A percentile compares a stretch with the other conserved stretches of the same genome.
Conservation (phyloP, 2,888 invertebrate species). For the Prosopocoilus inquinatus region DNA sequence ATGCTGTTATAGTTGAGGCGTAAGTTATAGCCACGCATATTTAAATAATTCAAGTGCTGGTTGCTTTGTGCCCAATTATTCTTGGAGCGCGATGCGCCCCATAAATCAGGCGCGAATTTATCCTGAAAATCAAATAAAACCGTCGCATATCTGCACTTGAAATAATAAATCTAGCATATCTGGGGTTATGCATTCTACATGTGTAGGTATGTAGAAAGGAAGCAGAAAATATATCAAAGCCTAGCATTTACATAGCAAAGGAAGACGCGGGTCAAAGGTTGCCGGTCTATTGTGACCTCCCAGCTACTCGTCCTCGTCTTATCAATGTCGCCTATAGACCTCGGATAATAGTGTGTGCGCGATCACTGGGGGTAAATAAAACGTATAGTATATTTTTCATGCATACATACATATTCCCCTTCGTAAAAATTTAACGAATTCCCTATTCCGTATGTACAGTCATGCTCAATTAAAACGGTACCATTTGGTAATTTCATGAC, state of each 20-base stretch:
- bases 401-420: constrained; percentile 9
- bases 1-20: too few relatives aligned
- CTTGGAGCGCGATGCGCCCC: background rate
- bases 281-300: constrained; percentile 25
- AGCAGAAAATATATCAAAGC: constrained; percentile 20
- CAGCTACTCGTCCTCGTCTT: constrained; percentile 19
- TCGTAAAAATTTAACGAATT: too few relatives aligned
- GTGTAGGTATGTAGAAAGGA: constrained; percentile 18
- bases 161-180: constrained; percentile 22
- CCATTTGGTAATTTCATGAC: too few relatives aligned
- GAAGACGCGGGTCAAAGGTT: constrained; percentile 19
- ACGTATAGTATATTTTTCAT: constrained; percentile 6
- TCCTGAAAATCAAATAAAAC: constrained; percentile 7
- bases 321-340: constrained; percentile 21
- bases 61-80: background rate
- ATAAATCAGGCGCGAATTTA: constrained; percentile 3
- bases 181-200: constrained; percentile 21
- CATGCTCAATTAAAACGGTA: too few relatives aligned
- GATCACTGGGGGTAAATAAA: background rate
- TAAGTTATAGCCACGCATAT: too few relatives aligned
- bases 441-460: too few relatives aligned
- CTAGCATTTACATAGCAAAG: constrained; percentile 22
- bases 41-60: background rate
- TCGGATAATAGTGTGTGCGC: constrained; percentile 10
- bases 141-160: constrained; percentile 16